Evolutionary conservation across 2,888 invertebrate species (phyloP).

Genomic region (Phengaris arion): DNA sequence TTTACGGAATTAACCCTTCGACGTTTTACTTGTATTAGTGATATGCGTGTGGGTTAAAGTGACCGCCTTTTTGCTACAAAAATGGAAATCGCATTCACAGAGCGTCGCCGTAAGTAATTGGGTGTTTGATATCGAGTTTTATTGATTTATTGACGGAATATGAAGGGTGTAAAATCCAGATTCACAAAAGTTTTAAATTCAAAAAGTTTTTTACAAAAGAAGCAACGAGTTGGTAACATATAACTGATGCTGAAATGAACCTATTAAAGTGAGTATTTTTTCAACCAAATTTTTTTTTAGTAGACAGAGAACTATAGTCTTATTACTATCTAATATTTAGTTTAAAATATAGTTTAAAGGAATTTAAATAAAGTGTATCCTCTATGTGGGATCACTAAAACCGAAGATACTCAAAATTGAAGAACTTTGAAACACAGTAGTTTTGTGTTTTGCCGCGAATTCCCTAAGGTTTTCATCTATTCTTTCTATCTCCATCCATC

Average conservation of each 20-base stretch:
- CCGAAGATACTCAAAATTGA: too few species aligned
- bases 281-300: too few species aligned
- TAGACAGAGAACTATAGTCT: too few species aligned
- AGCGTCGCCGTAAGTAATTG: constrained; percentile 9
- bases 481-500: too few species aligned
- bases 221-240: not conserved
- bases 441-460: too few species aligned
- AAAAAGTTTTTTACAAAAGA: not conserved
- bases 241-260: not conserved
- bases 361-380: too few species aligned
- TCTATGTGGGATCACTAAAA: too few species aligned
- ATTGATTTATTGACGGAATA: constrained; percentile 20
- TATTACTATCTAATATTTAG: too few species aligned
- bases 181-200: not conserved
- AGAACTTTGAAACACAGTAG: too few species aligned
- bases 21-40: not conserved
- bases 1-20: not conserved
- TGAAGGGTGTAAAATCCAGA: constrained; percentile 1
- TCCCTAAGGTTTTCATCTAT: too few species aligned
- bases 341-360: too few species aligned
- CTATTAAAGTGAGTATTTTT: too few species aligned
- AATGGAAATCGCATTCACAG: constrained; percentile 1
- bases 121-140: constrained; percentile 16
- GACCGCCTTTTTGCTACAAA: not conserved
- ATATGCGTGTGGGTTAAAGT: not conserved